These are phyloP conservation scores for Drosophila robusta DNA, from an alignment of 2,888 invertebrate species.

Conservation along the genomic window DNA sequence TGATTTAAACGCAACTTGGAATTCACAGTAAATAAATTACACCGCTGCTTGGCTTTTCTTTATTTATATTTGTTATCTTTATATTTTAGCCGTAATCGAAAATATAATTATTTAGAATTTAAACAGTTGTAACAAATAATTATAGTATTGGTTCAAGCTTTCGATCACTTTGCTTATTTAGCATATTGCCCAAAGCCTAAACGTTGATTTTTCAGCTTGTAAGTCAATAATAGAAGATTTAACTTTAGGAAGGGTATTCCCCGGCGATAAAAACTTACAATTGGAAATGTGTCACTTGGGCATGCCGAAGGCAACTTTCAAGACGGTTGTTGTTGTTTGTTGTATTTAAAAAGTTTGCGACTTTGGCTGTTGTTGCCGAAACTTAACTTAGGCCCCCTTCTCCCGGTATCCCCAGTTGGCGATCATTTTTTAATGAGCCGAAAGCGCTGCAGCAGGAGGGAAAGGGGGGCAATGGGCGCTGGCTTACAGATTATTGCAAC, in stretches of 20 bases:
- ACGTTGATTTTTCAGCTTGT: constrained; percentile 23
- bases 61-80: too few species aligned
- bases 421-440: constrained; percentile 68
- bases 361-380: constrained; percentile 34
- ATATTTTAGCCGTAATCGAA: too few species aligned
- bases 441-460: constrained; percentile 17
- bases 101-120: too few species aligned
- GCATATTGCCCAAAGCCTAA: background rate
- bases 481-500: constrained; percentile 65
- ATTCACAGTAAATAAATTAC: too few species aligned
- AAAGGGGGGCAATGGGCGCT: background rate
- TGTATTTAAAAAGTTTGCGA: constrained; percentile 38
- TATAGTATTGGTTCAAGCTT: too few species aligned
- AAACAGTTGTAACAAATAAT: too few species aligned
- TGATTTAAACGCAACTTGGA: too few species aligned
- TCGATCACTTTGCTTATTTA: background rate
- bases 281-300: constrained; percentile 74
- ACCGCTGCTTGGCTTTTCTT: too few species aligned
- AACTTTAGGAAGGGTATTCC: constrained; percentile 1
- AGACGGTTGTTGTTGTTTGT: constrained; percentile 40
- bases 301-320: constrained; percentile 41
- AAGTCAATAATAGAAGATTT: constrained; percentile 37
- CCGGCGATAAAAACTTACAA: constrained; percentile 44
- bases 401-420: constrained; percentile 33
- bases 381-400: constrained; percentile 22